Conservation (phyloP, 1,140 invertebrate genomes). For the Eumeta japonica region DNA sequence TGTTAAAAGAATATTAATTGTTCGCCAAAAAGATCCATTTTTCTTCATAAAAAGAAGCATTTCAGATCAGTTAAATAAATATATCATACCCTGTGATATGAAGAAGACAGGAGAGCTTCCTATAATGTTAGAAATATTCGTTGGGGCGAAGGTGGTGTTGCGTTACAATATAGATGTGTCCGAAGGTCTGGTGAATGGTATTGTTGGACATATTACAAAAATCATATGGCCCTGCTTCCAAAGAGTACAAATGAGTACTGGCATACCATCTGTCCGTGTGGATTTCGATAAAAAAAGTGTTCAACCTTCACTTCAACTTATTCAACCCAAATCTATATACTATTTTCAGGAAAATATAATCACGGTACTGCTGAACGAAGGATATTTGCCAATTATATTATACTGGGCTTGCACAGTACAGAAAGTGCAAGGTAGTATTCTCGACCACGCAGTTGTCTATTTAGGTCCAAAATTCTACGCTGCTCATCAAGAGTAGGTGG, state of each 20-base stretch:
- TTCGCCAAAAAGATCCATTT: constrained; percentile 4
- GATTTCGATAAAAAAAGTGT: no score
- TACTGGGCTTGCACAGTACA: no score
- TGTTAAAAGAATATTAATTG: constrained; percentile 3
- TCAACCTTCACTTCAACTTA: no score
- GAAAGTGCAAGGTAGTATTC: no score
- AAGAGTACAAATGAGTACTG: constrained; percentile 17
- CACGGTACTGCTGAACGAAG: no score
- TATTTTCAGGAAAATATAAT: no score
- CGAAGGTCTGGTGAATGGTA: constrained; percentile 33
- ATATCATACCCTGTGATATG: constrained; percentile 1
- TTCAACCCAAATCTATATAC: no score
- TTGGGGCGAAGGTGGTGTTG: constrained; percentile 30
- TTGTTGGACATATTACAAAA: constrained; percentile 21
- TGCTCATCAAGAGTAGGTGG: no score
- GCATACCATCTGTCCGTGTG: constrained; percentile 17
- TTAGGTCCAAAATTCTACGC: no score
- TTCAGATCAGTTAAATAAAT: constrained; percentile 2
- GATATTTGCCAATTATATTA: no score
- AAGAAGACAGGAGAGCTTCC: constrained; percentile 12
- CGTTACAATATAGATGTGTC: constrained; percentile 27
- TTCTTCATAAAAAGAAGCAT: background rate
- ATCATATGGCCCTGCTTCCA: constrained; percentile 24
- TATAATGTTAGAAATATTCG: constrained; percentile 17
- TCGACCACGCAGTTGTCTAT: no score